These are phyloP conservation scores for Meriones psammophilus DNA, from an alignment of 2,797 vertebrate species.

Conservation along the genomic window DNA sequence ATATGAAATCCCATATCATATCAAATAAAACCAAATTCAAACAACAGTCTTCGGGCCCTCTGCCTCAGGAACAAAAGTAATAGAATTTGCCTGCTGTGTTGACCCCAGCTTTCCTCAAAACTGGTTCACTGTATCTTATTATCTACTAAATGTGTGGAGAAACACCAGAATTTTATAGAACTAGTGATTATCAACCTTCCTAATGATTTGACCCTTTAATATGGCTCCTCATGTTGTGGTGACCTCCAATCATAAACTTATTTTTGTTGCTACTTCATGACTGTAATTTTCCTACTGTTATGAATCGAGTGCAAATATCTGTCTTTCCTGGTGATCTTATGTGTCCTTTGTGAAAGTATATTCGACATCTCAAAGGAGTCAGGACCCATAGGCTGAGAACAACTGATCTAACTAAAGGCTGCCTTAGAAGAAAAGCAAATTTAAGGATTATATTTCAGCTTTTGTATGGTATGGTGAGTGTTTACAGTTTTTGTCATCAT, in stretches of 20 bases:
- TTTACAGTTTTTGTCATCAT: conserved; percentile 5
- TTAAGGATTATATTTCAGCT: not conserved
- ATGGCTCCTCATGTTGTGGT: not conserved
- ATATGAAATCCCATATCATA: not conserved
- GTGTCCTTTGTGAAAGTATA: not conserved
- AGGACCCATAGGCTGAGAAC: not conserved
- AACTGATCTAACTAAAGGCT: not conserved
- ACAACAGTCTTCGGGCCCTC: not conserved
- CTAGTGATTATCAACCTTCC: too few relatives aligned
- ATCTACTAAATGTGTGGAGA: not conserved
- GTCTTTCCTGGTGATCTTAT: not conserved
- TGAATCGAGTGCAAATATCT: not conserved
- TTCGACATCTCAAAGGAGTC: not conserved
- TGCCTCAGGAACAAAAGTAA: conserved; percentile 39
- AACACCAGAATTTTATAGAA: not conserved
- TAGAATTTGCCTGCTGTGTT: not conserved
- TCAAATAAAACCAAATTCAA: conserved; percentile 15
- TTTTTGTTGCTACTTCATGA: not conserved
- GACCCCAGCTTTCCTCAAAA: not conserved
- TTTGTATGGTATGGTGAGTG: not conserved
- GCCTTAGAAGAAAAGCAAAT: not conserved
- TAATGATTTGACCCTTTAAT: not conserved
- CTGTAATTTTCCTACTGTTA: not conserved
- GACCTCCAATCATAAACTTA: not conserved
- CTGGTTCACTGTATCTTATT: conserved; percentile 2